A percentile compares a stretch with the other conserved stretches of the same genome.
phyloP scores from a whole-genome alignment of 1,140 invertebrate species.

The Zaprionus tsacasi region DNA sequence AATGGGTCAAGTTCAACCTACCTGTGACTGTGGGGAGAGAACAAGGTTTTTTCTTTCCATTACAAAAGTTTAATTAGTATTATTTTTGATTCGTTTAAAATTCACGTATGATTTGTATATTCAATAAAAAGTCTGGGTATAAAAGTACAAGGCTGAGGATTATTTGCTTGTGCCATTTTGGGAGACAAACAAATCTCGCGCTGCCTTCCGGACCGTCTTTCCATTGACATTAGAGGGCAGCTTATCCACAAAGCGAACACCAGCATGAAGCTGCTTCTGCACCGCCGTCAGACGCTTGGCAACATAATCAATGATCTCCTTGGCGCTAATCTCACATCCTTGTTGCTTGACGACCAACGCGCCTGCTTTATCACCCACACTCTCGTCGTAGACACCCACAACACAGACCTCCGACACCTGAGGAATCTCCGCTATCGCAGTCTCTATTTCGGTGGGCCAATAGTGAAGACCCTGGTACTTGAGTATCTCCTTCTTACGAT shows the following conservation, averaged over 20 bases:
- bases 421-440: conserved; percentile 43
- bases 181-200: conserved; percentile 73
- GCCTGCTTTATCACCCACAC: conserved; percentile 51
- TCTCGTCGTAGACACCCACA: conserved; percentile 59
- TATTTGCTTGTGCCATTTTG: conserved; percentile 1
- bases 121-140: not conserved
- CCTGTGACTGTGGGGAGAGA: no score
- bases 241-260: conserved; percentile 86
- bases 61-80: no score
- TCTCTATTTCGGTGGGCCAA: conserved; percentile 70
- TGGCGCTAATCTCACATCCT: conserved; percentile 36
- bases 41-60: no score
- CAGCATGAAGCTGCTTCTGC: conserved; percentile 85
- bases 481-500: conserved; percentile 90
- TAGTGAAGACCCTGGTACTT: conserved; percentile 86
- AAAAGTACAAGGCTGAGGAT: not conserved
- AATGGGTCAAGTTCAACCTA: no score
- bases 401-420: conserved; percentile 62
- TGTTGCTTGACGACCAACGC: conserved; percentile 52
- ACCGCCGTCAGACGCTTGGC: conserved; percentile 74
- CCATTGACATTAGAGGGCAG: conserved; percentile 87
- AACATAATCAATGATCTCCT: conserved; percentile 61
- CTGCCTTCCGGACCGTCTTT: conserved; percentile 86
- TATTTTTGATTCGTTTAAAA: no score
- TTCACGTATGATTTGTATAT: not conserved